Conservation (phyloP, 2,113 vertebrate genomes). For the Vulpes lagopus region DNA sequence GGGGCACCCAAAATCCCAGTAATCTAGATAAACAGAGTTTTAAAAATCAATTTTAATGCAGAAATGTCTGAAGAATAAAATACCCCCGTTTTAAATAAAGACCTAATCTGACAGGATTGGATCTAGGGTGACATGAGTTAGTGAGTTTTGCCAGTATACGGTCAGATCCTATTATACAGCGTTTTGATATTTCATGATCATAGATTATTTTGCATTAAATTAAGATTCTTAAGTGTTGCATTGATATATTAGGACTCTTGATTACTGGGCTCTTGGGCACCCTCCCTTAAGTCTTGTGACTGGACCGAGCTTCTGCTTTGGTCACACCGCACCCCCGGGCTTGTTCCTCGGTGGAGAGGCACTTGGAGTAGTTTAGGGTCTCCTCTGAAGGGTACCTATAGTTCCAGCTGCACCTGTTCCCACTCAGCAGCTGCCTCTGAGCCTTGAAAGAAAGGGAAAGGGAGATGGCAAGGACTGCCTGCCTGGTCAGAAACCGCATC, state of each 20-base stretch:
- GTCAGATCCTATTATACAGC: neutral
- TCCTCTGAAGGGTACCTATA: neutral
- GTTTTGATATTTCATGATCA: neutral
- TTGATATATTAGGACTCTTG: slow-evolving; percentile 15
- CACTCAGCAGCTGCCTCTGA: neutral
- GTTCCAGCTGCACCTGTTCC: neutral
- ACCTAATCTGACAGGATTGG: neutral
- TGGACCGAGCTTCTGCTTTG: neutral
- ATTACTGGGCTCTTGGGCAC: neutral
- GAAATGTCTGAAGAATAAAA: neutral
- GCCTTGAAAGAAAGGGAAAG: neutral
- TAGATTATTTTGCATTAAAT: neutral
- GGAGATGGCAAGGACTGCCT: neutral
- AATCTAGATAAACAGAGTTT: neutral
- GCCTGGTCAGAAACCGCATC: neutral
- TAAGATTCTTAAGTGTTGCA: neutral
- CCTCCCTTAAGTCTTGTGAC: neutral
- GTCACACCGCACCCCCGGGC: neutral
- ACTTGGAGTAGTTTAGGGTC: neutral
- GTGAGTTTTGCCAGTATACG: neutral
- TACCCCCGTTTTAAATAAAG: slow-evolving; percentile 20
- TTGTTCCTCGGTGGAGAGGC: neutral
- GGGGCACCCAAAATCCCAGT: neutral
- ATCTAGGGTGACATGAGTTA: neutral
- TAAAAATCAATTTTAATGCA: slow-evolving; percentile 33